A percentile compares a stretch with the other conserved stretches of the same genome.
phyloP scores from a whole-genome alignment of 2,888 invertebrate species.

The Xestia sexstrigata region DNA sequence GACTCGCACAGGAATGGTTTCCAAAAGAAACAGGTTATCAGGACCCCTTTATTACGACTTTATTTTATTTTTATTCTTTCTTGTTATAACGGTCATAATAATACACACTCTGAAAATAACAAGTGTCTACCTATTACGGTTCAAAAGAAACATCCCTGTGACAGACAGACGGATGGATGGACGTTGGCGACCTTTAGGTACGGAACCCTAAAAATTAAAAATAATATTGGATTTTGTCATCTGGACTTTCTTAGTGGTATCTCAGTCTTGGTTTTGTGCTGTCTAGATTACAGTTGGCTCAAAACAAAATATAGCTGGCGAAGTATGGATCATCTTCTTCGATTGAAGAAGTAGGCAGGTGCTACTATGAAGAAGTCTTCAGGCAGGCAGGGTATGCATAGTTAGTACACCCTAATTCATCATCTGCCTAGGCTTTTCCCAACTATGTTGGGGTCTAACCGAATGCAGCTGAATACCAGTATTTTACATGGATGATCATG shows the following conservation, averaged over 20 bases:
- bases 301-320: background rate
- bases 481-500: background rate
- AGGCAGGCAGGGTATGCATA: background rate
- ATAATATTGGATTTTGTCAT: background rate
- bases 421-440: background rate
- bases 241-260: background rate
- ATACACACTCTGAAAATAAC: background rate
- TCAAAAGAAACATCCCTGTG: too few species aligned
- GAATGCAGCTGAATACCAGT: background rate
- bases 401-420: background rate
- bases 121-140: background rate
- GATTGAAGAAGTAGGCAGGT: background rate
- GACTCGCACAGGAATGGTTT: background rate
- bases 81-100: background rate
- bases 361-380: background rate
- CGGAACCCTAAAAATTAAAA: background rate
- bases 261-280: background rate
- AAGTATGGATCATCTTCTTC: background rate
- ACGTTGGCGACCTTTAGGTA: background rate
- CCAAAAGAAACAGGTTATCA: background rate
- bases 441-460: background rate
- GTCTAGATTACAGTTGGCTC: background rate
- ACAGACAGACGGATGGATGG: background rate
- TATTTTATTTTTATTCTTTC: too few species aligned
- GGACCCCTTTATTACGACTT: too few species aligned